Evolutionary conservation across 2,113 vertebrate genomes (phyloP).

Genomic region (Nanorana parkeri): DNA sequence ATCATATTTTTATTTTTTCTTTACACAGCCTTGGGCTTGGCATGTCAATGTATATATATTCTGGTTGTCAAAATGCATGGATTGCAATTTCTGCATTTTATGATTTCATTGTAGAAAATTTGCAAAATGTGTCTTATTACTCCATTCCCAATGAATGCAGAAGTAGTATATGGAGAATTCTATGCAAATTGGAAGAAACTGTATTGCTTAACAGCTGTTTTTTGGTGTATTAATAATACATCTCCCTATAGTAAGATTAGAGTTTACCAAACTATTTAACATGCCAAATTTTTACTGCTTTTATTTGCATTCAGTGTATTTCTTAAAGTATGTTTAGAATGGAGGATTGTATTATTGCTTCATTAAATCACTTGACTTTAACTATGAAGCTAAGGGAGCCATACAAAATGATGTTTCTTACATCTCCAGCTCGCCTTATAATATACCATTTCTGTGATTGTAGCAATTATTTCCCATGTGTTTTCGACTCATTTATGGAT

Average conservation of each 20-base stretch:
- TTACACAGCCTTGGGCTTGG: too few species aligned
- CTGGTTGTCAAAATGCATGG: too few species aligned
- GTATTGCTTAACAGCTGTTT: slow-evolving; percentile 1
- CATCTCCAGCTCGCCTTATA: background rate
- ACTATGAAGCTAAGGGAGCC: background rate
- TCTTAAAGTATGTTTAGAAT: background rate
- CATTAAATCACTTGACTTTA: background rate
- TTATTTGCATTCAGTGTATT: slow-evolving; percentile 2
- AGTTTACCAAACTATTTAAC: background rate
- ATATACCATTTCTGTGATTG: background rate
- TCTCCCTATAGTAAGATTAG: background rate
- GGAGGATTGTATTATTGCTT: background rate
- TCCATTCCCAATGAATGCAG: background rate
- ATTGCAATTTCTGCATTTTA: too few species aligned
- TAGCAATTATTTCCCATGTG: slow-evolving; percentile 25
- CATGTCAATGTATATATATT: too few species aligned
- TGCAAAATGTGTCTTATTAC: background rate
- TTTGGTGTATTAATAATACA: slow-evolving; percentile 5
- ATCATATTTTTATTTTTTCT: too few species aligned
- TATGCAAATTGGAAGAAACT: background rate
- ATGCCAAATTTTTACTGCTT: background rate
- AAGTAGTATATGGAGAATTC: background rate
- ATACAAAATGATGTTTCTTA: background rate
- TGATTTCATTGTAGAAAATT: background rate
- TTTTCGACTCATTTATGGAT: background rate